Base-by-base conservation (phyloP, 2,888 invertebrate genomes). In the Chesias legatella region DNA sequence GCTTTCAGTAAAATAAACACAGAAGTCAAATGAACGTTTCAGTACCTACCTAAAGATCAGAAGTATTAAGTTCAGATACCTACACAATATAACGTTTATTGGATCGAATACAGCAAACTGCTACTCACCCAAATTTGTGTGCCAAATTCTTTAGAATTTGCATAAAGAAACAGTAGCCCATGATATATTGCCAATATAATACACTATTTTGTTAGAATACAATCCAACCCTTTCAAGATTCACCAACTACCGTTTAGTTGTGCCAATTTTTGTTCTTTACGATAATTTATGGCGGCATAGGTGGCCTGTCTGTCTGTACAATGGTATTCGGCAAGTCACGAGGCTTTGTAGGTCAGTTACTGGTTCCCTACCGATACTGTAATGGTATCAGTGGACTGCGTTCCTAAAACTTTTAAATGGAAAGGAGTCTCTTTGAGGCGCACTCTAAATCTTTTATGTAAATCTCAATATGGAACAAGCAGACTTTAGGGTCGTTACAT, bases 311-410 rank as follows among this genome's bases (percentile, higher is more conserved):
- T 17, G 13, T 80, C 83, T 53, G 43, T 63, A 73, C 67, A 73
- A 73, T 63, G 50, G 52, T 58, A 57, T 77, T 79, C 69, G 75
- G 83, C 82, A 80, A 85, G 85, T 88, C 86, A 88, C 59, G 63
- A 37, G 67, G 66, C 60, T 81, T 84, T 85, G 82, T 82, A 82
- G 80, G 82, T 85, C 78, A 82, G 77, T 82, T 66, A 62, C 69
- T 59, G 58, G 60, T 65, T 69, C 62, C 68, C 67, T 70, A 54
- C 63, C 54, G 66, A 68, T 67, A 69, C 48, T 60, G 58, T 66
- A 63, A 65, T 67, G 60, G 55, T 53, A 63, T 51, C 55, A 42
- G 35, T 41, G 41, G 31, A 1, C 64, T 60, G 47, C 33, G 71
- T 5, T 58, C 53, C 67, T 68, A 75, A 83, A 83, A 71, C 48